Evolutionary conservation across 2,113 vertebrate genomes (phyloP).

Genomic region (Grallaria varia): DNA sequence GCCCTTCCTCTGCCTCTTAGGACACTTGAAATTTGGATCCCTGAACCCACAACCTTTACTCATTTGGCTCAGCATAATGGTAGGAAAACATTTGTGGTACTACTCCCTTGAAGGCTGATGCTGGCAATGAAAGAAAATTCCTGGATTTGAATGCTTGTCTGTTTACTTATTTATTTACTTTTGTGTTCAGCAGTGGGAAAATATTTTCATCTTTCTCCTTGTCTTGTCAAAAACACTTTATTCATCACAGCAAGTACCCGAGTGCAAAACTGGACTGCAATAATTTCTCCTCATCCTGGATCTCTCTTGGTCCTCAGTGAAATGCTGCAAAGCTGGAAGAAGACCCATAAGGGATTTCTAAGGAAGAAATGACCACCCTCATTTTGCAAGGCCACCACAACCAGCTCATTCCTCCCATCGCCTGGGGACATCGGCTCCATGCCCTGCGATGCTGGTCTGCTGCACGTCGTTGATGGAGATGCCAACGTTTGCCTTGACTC

Average conservation of each 20-base stretch:
- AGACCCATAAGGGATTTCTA: neutral
- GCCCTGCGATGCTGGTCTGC: accelerated
- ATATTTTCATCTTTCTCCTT: conserved; percentile 22
- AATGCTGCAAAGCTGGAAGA: neutral
- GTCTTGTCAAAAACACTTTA: conserved; percentile 29
- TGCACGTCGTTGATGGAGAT: neutral
- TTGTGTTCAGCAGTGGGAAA: conserved; percentile 26
- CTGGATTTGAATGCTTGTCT: conserved; percentile 50
- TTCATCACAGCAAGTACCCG: neutral
- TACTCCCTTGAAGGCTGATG: conserved; percentile 48
- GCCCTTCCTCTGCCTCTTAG: neutral
- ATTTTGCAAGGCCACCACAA: neutral
- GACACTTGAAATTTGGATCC: neutral
- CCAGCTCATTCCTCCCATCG: neutral
- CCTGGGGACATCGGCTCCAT: neutral
- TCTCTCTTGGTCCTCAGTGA: neutral
- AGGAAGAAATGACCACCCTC: neutral
- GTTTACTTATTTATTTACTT: conserved; percentile 64
- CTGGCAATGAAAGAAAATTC: conserved; percentile 57
- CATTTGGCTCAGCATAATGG: neutral
- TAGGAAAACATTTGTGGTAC: conserved; percentile 25
- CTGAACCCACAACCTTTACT: conserved; percentile 14
- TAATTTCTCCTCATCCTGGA: neutral
- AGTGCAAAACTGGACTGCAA: neutral
- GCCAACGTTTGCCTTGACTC: neutral